Percentiles rank a stretch among this genome's conserved stretches.
Evolutionary conservation across 1,140 invertebrate genomes (phyloP).

Genomic region (Portunus trituberculatus): DNA sequence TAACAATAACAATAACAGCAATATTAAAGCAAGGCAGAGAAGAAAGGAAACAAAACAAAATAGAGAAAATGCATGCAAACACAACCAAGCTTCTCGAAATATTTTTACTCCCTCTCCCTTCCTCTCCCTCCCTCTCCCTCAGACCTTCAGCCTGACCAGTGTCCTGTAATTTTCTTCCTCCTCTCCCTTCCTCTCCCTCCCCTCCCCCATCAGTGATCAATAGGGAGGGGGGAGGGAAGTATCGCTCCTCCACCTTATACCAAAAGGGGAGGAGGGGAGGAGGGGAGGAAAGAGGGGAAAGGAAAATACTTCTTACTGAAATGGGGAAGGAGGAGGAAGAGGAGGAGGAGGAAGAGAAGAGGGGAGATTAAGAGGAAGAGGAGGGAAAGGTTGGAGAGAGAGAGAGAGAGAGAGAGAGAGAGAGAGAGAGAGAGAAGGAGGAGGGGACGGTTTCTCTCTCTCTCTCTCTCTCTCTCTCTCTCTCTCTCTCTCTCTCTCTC

Average conservation of each 20-base stretch:
- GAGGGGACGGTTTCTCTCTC: neutral
- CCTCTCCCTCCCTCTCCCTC: constrained; percentile 41
- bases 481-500: constrained; percentile 24
- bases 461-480: constrained; percentile 43
- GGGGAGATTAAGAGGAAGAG: neutral
- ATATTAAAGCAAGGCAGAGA: no score
- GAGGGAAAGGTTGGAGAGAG: no score
- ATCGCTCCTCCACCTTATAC: neutral
- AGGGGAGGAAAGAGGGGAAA: neutral
- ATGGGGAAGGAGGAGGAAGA: neutral
- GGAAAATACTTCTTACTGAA: neutral
- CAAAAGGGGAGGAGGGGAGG: neutral
- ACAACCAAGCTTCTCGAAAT: neutral
- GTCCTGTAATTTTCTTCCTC: constrained; percentile 17
- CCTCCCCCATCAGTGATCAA: neutral
- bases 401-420: neutral
- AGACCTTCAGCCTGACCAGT: neutral
- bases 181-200: neutral
- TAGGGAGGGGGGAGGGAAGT: neutral
- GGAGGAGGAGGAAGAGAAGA: neutral
- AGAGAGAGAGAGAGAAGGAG: neutral
- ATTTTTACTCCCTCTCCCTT: neutral
- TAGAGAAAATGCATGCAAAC: neutral
- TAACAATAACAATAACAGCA: neutral
- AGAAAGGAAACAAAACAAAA: neutral